Evolutionary conservation across 2,888 invertebrate genomes (phyloP).

Genomic region (Xylocampa areola): DNA sequence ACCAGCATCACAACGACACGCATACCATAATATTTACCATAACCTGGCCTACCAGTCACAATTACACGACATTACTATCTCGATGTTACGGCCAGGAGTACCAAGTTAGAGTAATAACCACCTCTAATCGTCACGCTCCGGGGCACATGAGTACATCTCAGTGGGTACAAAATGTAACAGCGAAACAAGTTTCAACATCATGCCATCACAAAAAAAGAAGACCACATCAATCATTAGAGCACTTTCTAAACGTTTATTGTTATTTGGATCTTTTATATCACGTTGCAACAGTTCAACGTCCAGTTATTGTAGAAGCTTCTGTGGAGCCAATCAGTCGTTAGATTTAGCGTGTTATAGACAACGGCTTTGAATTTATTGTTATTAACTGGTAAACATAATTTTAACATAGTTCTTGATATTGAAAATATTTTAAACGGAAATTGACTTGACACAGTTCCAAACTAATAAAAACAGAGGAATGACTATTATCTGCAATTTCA

Average conservation of each 20-base stretch:
- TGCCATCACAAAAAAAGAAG: conserved; percentile 73
- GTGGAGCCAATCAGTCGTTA: conserved; percentile 34
- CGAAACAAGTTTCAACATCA: conserved; percentile 79
- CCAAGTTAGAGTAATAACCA: conserved; percentile 53
- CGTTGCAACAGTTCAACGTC: conserved; percentile 52
- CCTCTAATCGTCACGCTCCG: conserved; percentile 66
- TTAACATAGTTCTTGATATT: conserved; percentile 6
- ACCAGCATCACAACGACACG: conserved; percentile 1
- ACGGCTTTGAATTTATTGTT: conserved; percentile 25
- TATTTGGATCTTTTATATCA: conserved; percentile 55
- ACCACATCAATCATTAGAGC: conserved; percentile 80
- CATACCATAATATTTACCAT: conserved; percentile 28
- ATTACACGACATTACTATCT: conserved; percentile 40
- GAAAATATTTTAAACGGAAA: neutral
- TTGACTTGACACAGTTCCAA: neutral
- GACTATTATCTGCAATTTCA: conserved; percentile 16
- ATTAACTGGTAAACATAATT: conserved; percentile 10
- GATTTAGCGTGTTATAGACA: conserved; percentile 32
- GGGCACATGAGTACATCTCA: conserved; percentile 58
- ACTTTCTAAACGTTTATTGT: conserved; percentile 84
- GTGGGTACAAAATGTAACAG: conserved; percentile 57
- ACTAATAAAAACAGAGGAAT: conserved; percentile 14
- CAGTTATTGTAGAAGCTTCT: conserved; percentile 37
- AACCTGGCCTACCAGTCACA: conserved; percentile 23
- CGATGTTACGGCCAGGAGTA: conserved; percentile 41